Evolutionary conservation across 2,888 invertebrate genomes (phyloP).

Genomic region (Xestia c-nigrum): DNA sequence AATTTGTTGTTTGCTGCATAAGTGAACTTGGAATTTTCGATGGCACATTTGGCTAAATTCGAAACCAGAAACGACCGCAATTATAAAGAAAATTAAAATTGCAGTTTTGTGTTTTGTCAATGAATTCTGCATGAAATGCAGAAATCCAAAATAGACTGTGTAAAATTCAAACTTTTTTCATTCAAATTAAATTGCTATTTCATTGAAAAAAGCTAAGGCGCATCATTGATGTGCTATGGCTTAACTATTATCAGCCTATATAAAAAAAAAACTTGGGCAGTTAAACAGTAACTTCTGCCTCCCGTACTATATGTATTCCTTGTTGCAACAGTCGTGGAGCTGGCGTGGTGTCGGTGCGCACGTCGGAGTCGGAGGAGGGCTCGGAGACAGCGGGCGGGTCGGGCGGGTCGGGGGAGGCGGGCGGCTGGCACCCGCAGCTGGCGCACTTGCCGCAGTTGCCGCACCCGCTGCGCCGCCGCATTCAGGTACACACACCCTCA

Average conservation of each 20-base stretch:
- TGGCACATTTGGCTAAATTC: too few relatives aligned
- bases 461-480: constrained; percentile 84
- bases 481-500: constrained; percentile 70
- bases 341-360: constrained; percentile 84
- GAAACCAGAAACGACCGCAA: too few relatives aligned
- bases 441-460: constrained; percentile 91
- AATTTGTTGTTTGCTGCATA: too few relatives aligned
- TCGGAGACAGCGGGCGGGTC: constrained; percentile 52
- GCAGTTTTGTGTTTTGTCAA: too few relatives aligned
- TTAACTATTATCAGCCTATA: not conserved
- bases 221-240: too few relatives aligned
- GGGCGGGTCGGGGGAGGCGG: constrained; percentile 58
- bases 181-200: too few relatives aligned
- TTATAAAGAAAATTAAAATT: too few relatives aligned
- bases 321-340: constrained; percentile 72
- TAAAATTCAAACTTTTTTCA: too few relatives aligned
- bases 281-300: not conserved
- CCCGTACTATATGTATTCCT: not conserved
- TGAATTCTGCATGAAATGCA: too few relatives aligned
- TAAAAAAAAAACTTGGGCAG: not conserved
- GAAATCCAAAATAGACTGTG: too few relatives aligned
- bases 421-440: constrained; percentile 91
- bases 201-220: too few relatives aligned
- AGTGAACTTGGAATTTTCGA: too few relatives aligned
- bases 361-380: constrained; percentile 76